phyloP scores from a whole-genome alignment of 30 jellyfish, hydroid and myxozoan genomes.

The Clytia hemisphaerica region DNA sequence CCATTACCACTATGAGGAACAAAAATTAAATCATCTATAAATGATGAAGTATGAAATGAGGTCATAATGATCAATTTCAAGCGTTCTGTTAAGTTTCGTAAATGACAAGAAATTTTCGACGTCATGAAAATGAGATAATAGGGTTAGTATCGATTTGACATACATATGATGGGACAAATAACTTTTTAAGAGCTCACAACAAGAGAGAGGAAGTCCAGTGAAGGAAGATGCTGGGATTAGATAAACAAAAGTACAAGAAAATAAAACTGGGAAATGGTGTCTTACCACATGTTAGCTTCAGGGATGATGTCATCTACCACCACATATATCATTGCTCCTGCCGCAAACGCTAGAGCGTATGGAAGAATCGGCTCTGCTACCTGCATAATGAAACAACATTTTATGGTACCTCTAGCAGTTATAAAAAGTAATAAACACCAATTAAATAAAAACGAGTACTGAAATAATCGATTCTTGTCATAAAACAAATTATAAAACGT shows the following conservation, averaged over 20 bases:
- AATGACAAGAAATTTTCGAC: neutral
- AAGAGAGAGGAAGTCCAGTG: no score
- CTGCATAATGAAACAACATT: no score
- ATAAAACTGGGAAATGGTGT: neutral
- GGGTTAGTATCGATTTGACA: no score
- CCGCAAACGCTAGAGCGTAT: slow-evolving; percentile 89
- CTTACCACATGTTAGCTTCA: slow-evolving; percentile 86
- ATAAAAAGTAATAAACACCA: no score
- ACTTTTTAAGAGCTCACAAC: no score
- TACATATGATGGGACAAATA: no score
- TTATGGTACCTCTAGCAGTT: no score
- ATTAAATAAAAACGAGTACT: neutral
- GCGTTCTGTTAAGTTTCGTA: no score
- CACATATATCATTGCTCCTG: slow-evolving; percentile 95
- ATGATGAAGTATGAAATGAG: neutral
- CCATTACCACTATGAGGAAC: slow-evolving; percentile 98
- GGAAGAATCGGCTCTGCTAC: slow-evolving; percentile 88
- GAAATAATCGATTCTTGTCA: neutral
- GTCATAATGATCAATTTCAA: neutral
- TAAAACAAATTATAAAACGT: neutral
- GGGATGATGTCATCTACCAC: slow-evolving; percentile 92
- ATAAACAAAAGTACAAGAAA: no score
- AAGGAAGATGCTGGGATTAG: no score
- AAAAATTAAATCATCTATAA: neutral
- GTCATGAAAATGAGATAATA: neutral